phyloP scores from a whole-genome alignment of 2,797 vertebrate genomes.

The Sylvilagus floridanus region DNA sequence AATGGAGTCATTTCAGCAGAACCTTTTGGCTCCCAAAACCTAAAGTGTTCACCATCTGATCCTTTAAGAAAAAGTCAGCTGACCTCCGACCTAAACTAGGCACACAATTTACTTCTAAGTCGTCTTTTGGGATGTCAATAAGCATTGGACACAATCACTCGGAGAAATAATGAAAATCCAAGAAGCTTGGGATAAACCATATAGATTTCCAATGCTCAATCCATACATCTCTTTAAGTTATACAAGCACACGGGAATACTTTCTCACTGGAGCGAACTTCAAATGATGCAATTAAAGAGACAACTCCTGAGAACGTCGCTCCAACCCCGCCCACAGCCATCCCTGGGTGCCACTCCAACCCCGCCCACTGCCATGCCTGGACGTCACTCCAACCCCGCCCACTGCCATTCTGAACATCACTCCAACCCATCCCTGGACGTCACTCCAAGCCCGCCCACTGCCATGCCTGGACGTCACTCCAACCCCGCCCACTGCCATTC shows the following conservation, averaged over 20 bases:
- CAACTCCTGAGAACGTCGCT: neutral
- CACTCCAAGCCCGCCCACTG: too few species aligned
- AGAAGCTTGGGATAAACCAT: neutral
- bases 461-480: too few species aligned
- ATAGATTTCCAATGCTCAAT: neutral
- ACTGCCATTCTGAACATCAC: too few species aligned
- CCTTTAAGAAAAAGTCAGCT: constrained; percentile 34
- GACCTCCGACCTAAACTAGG: constrained; percentile 22
- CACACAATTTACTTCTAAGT: constrained; percentile 22
- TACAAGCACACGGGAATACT: neutral
- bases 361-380: too few species aligned
- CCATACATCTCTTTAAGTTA: neutral
- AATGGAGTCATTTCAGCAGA: neutral
- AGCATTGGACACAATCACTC: neutral
- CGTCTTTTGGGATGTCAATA: neutral
- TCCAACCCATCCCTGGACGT: too few species aligned
- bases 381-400: neutral
- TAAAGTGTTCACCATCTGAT: neutral
- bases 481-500: too few species aligned
- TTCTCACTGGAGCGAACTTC: neutral
- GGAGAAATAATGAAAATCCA: constrained; percentile 22
- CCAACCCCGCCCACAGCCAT: too few species aligned
- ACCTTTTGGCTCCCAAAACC: neutral
- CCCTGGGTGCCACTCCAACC: too few species aligned
- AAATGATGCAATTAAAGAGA: neutral